Evolutionary conservation across 2,113 vertebrate species (phyloP).

Genomic region (Chlorocebus sabaeus): DNA sequence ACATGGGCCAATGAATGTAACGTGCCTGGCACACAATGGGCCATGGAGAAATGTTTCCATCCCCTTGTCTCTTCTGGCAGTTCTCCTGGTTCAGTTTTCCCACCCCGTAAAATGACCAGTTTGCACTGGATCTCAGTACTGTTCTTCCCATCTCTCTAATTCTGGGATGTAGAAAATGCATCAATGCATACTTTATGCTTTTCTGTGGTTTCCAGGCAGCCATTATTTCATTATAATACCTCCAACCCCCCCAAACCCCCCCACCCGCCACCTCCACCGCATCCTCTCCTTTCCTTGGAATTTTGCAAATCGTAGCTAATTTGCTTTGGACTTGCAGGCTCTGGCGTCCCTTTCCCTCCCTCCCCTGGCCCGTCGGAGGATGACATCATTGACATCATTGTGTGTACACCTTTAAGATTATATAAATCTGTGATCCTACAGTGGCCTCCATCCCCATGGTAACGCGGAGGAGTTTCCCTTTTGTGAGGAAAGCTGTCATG

Average conservation of each 20-base stretch:
- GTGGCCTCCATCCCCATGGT: conserved; percentile 80
- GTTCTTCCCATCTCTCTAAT: not conserved
- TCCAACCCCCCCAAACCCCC: not conserved
- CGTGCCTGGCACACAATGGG: not conserved
- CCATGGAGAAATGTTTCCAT: not conserved
- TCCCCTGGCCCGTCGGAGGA: not conserved
- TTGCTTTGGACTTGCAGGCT: not conserved
- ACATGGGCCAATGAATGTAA: not conserved
- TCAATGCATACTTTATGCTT: not conserved
- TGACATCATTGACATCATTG: not conserved
- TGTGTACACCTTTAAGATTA: conserved; percentile 73
- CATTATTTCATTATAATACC: not conserved
- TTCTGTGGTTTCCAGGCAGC: conserved; percentile 26
- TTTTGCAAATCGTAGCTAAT: not conserved
- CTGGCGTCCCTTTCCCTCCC: not conserved
- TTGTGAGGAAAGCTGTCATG: conserved; percentile 80
- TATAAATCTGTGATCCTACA: conserved; percentile 68
- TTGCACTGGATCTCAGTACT: not conserved
- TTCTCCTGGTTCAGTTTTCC: not conserved
- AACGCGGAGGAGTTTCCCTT: conserved; percentile 87
- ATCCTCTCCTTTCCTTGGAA: conserved; percentile 45
- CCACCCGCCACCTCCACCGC: not conserved
- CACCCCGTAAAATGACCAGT: not conserved
- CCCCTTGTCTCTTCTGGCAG: not conserved
- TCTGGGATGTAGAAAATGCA: not conserved